Base-by-base conservation (phyloP, 2,113 vertebrate species). In the Platanista minor region DNA sequence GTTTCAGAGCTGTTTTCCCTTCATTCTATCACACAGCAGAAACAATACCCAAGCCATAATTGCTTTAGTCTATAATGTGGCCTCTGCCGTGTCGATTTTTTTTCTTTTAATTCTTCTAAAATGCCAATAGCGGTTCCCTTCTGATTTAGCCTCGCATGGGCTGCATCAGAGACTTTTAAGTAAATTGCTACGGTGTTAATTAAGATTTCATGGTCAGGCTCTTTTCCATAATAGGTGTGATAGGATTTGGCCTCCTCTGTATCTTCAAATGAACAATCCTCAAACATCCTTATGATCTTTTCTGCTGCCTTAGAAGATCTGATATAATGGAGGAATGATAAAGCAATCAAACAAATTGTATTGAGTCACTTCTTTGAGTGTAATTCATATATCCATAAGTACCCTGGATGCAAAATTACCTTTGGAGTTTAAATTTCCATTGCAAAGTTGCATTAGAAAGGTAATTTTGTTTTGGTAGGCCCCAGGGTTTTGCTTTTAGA, bases 171-270 rank as follows among this genome's bases (percentile, higher is more conserved):
- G 97, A 97, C 96, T 98, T 95, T 83, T 97, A 97, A 99, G 98
- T 98, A 98, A 98, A 99, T 99, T 98, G 95, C 98, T 98, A 97
- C 74, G 97, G 98, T 97, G 96, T 99, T 99, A 99, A 99, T 99
- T 98, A 98, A 33, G 97, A 98, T 99, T 99, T 99, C 97, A 96
- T 97, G 98, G 98, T 94, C 97, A 97, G 96, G 80, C 96, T 91
- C 82, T 46, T 75, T 96, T 92, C 87, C 75, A 84, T 97, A 84
- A n/a, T 52, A 87, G 96, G 49, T 90, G 20, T 57, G 95, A 96
- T 74, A 66, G 33, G 80, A 94, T 98, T 98, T 95, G 95, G 29
- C 69, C 97, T 95, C 84, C 3, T 7, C 94, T 93, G 96, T 64
- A 61, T 87, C 95, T 98, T 98, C 98, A 97, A 97, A 98, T 98